These are phyloP conservation scores for Stichopus horrens DNA, from an alignment of 53 echinoderm and acorn worm species.

Conservation along the genomic window DNA sequence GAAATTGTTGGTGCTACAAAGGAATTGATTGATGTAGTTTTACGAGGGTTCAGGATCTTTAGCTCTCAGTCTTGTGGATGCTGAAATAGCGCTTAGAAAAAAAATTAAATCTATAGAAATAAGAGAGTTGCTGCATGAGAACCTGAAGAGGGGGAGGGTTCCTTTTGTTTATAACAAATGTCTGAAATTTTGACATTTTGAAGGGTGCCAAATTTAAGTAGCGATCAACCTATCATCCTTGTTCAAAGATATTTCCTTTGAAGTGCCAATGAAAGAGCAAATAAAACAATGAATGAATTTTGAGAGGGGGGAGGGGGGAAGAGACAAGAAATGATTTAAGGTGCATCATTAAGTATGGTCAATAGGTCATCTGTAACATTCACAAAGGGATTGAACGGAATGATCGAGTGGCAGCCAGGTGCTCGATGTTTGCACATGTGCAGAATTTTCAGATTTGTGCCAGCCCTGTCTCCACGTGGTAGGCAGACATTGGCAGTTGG, in stretches of 20 bases:
- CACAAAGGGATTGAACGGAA: background rate
- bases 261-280: conserved; percentile 6
- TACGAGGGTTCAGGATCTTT: background rate
- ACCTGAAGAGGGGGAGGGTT: background rate
- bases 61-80: background rate
- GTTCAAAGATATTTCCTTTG: conserved; percentile 22
- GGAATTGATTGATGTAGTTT: background rate
- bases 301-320: background rate
- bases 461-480: too few species aligned
- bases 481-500: too few species aligned
- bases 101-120: background rate
- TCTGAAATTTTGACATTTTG: conserved; percentile 23
- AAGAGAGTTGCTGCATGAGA: background rate
- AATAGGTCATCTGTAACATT: conserved; percentile 14
- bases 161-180: conserved; percentile 10
- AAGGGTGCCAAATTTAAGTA: background rate
- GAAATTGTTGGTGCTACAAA: background rate
- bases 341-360: background rate
- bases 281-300: background rate
- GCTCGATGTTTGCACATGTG: too few species aligned
- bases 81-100: background rate
- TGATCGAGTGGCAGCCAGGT: too few species aligned
- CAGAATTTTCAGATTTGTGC: too few species aligned
- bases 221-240: conserved; percentile 3
- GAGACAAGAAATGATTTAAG: background rate